Evolutionary conservation across 1,140 invertebrate species (phyloP).

Genomic region (Ladona fulva): DNA sequence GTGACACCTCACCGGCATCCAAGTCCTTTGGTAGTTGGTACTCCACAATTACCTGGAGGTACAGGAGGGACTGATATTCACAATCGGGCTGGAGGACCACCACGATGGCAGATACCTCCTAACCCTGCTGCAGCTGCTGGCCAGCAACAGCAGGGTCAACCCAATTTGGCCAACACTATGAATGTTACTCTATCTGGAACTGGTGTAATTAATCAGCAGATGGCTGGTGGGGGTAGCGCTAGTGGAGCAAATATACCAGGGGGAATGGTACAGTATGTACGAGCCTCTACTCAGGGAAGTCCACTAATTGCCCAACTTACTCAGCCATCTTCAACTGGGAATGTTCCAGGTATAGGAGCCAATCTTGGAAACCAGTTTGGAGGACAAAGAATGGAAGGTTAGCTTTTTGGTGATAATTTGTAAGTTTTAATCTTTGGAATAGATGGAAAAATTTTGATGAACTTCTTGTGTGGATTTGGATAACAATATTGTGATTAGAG

Average conservation of each 20-base stretch:
- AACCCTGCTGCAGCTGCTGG: conserved; percentile 17
- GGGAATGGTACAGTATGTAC: background rate
- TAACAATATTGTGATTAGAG: too few relatives aligned
- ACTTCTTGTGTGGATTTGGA: too few relatives aligned
- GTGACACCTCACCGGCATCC: conserved; percentile 45
- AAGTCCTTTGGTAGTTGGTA: conserved; percentile 28
- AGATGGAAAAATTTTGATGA: too few relatives aligned
- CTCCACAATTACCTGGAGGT: conserved; percentile 32
- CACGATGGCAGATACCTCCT: conserved; percentile 27
- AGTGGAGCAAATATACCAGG: background rate
- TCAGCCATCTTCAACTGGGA: conserved; percentile 44
- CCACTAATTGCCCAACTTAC: conserved; percentile 59
- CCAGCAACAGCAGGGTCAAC: conserved; percentile 32
- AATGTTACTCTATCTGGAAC: conserved; percentile 25
- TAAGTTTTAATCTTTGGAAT: too few relatives aligned
- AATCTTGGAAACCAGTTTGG: background rate
- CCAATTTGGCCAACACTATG: conserved; percentile 29
- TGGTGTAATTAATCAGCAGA: conserved; percentile 22
- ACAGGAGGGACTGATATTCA: background rate
- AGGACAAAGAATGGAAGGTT: background rate
- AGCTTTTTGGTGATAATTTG: background rate
- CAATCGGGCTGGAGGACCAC: background rate
- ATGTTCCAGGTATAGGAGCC: background rate
- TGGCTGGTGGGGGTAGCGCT: conserved; percentile 26
- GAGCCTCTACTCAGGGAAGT: conserved; percentile 32